phyloP scores from a whole-genome alignment of 2,797 vertebrate genomes.

The Chelon auratus region DNA sequence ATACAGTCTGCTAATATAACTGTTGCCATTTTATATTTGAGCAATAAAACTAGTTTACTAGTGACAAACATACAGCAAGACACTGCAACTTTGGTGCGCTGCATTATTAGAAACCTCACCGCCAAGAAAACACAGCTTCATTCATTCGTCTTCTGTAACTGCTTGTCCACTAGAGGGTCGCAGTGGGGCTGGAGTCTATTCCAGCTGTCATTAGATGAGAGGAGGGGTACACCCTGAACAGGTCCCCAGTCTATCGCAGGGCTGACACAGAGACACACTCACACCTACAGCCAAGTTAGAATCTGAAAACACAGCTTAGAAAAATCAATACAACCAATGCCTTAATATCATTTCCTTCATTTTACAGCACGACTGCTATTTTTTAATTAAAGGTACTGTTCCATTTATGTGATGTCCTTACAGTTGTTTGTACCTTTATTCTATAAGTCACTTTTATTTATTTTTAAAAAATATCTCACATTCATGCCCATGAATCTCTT shows the following conservation, averaged over 20 bases:
- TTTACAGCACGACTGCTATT: slow-evolving; percentile 25
- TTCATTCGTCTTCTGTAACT: no score
- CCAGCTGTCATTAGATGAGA: no score
- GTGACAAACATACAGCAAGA: slow-evolving; percentile 21
- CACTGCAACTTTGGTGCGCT: slow-evolving; percentile 10
- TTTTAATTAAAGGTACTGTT: slow-evolving; percentile 43
- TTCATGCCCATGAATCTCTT: slow-evolving; percentile 21
- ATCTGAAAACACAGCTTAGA: neutral
- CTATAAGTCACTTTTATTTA: slow-evolving; percentile 55
- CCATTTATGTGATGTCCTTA: slow-evolving; percentile 18
- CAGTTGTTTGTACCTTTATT: slow-evolving; percentile 38
- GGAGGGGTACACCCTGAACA: no score
- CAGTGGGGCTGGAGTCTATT: no score
- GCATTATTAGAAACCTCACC: slow-evolving; percentile 41
- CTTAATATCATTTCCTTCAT: slow-evolving; percentile 59
- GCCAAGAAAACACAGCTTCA: slow-evolving; percentile 38
- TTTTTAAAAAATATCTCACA: slow-evolving; percentile 24
- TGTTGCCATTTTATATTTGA: slow-evolving; percentile 32
- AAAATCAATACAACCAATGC: slow-evolving; percentile 59
- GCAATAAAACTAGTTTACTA: slow-evolving; percentile 29
- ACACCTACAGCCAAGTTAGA: no score
- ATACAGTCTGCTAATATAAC: slow-evolving; percentile 3
- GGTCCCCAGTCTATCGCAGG: no score
- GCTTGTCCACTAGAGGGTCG: no score
- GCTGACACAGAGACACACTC: no score